Evolutionary conservation across 2,888 invertebrate genomes (phyloP), one percentile per base, ranked within the genome.

Genomic region (Orgyia antiqua): DNA sequence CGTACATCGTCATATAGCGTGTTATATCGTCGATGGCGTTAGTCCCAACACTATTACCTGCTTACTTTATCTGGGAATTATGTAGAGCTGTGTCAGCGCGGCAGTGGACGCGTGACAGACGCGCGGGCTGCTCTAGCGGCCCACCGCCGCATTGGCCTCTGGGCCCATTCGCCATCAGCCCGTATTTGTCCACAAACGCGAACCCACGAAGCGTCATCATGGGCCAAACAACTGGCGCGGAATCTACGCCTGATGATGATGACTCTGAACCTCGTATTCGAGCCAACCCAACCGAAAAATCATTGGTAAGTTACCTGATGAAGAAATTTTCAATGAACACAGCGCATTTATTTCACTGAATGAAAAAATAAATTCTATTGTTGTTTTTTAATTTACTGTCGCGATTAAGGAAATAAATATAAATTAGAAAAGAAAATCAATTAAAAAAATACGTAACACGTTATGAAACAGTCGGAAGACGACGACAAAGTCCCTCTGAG

Each of bases 191-290:
- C 58, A 45, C 42, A 43, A 48, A 39, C 33, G 45, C 37, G 18
- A 25, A 13, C 11, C 25, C 33, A 19, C 32, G 9, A 36, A n/a
- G n/a, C n/a, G n/a, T 26, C 42, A 75, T 67, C 66, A 89, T 89
- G 89, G 89, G 86, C 54, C 86, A 86, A 58, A 73, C 74, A 29
- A 57, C 88, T 60, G 87, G 87, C 62, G 80, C 82, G 52, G 87
- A 88, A 60, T 83, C 84, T 59, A 78, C 86, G 41, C 87, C 83
- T 1, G 88, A 86, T 41, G 78, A 87, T 29, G 88, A 87, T 34
- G 87, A 87, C 35, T 32, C 41, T 15, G 84, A 88, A 50, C 87
- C 88, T 29, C 87, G 84, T 58, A 88, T 87, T 47, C 77, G 74
- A 32, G 74, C 75, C 36, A 83, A 88, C 43, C 83, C 87, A 17